Evolutionary conservation across 1,140 invertebrate species (phyloP).

Genomic region (Drosophila navojoa): DNA sequence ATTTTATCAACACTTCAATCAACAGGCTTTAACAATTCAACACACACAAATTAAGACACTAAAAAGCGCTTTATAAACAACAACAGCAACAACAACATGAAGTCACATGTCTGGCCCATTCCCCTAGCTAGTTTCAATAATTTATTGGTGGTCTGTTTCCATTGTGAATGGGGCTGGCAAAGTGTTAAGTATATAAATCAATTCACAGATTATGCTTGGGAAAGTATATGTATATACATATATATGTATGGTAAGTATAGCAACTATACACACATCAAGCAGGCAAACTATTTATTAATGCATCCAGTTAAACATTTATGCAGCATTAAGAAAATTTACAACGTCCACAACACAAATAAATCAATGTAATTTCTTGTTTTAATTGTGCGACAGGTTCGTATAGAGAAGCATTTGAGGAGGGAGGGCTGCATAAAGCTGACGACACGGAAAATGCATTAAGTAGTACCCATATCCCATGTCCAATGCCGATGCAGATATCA

Average conservation of each 20-base stretch:
- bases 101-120: constrained; percentile 12
- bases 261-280: constrained; percentile 7
- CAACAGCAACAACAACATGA: constrained; percentile 12
- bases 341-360: constrained; percentile 47
- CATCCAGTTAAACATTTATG: constrained; percentile 53
- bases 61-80: constrained; percentile 35
- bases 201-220: constrained; percentile 50
- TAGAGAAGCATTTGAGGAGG: neutral
- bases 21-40: constrained; percentile 30
- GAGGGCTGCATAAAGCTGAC: constrained; percentile 14
- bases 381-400: constrained; percentile 61
- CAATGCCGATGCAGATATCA: constrained; percentile 25
- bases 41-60: constrained; percentile 55
- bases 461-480: constrained; percentile 19
- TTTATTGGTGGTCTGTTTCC: constrained; percentile 36
- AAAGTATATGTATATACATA: constrained; percentile 14
- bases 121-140: constrained; percentile 32
- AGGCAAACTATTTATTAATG: constrained; percentile 46
- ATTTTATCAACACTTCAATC: constrained; percentile 43
- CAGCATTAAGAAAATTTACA: constrained; percentile 52
- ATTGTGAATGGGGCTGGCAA: constrained; percentile 29
- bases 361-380: constrained; percentile 65
- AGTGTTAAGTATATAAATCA: constrained; percentile 63
- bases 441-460: constrained; percentile 69
- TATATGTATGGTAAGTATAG: constrained; percentile 23